Evolutionary conservation across 2,888 invertebrate genomes (phyloP).

Genomic region (Resseliella maxima): DNA sequence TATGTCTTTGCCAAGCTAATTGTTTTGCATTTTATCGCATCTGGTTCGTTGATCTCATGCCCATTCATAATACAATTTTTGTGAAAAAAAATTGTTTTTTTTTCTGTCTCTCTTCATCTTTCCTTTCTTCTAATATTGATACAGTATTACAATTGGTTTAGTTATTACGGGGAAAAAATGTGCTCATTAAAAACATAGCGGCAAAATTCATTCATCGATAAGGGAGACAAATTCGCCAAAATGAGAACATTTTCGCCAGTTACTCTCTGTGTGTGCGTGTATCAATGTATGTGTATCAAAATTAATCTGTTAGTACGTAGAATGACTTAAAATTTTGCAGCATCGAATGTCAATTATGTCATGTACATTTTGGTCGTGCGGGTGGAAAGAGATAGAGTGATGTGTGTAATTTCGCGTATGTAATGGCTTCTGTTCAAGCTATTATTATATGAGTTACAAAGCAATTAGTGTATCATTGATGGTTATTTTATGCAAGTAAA

Average conservation of each 20-base stretch:
- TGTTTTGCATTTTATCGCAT: slow-evolving; percentile 26
- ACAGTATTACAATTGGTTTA: background rate
- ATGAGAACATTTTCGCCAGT: background rate
- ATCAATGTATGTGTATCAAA: background rate
- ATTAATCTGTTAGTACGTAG: background rate
- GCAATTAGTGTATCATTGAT: slow-evolving; percentile 34
- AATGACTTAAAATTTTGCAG: background rate
- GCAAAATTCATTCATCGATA: background rate
- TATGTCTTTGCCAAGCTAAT: background rate
- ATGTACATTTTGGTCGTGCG: background rate
- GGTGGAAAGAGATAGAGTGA: too few species aligned
- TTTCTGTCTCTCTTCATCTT: background rate
- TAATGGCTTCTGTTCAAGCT: slow-evolving; percentile 1
- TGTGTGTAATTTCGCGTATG: background rate
- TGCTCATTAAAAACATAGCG: background rate
- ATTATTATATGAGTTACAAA: slow-evolving; percentile 8
- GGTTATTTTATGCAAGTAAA: slow-evolving; percentile 26
- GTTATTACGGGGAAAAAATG: slow-evolving; percentile 3
- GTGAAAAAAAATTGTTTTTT: too few species aligned
- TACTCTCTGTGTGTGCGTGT: too few species aligned
- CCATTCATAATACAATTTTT: slow-evolving; percentile 4
- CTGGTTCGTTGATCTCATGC: background rate
- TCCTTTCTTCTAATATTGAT: background rate
- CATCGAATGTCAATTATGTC: slow-evolving; percentile 7
- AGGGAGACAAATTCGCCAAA: background rate